phyloP scores from a whole-genome alignment of 2,888 invertebrate genomes.

The Drosophila rellima region DNA sequence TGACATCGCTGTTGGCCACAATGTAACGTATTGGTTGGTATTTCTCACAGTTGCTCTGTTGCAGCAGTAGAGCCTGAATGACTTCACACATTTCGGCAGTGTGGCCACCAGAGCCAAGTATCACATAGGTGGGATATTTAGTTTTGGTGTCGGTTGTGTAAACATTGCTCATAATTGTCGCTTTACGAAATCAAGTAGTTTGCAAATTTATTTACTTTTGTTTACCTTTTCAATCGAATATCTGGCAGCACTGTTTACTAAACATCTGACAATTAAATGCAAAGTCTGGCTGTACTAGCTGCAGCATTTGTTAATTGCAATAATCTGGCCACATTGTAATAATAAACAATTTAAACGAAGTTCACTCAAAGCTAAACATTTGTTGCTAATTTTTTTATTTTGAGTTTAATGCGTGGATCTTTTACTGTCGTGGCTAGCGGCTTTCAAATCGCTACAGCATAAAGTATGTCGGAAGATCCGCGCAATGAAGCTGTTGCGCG shows the following conservation, averaged over 20 bases:
- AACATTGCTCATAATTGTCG: constrained; percentile 7
- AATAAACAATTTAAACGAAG: constrained; percentile 26
- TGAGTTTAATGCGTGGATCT: neutral
- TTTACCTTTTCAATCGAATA: constrained; percentile 22
- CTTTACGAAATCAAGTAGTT: neutral
- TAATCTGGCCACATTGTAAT: constrained; percentile 23
- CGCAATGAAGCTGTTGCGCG: constrained; percentile 8
- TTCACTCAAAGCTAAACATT: constrained; percentile 18
- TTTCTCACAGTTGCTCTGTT: constrained; percentile 8
- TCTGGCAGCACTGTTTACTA: constrained; percentile 2
- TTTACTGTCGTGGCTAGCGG: neutral
- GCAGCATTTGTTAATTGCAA: neutral
- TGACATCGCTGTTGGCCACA: constrained; percentile 91
- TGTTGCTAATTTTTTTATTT: constrained; percentile 25
- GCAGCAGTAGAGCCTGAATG: constrained; percentile 87
- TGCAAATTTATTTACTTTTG: neutral
- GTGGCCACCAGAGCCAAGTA: constrained; percentile 88
- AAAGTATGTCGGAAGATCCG: constrained; percentile 37
- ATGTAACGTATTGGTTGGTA: constrained; percentile 92
- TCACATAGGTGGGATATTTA: constrained; percentile 75
- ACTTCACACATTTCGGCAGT: constrained; percentile 97
- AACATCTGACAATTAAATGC: neutral
- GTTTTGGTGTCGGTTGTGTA: neutral
- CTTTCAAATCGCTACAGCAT: neutral
- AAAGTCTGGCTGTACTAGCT: neutral